phyloP scores from a whole-genome alignment of 2,888 invertebrate genomes.

The Sicus ferrugineus region DNA sequence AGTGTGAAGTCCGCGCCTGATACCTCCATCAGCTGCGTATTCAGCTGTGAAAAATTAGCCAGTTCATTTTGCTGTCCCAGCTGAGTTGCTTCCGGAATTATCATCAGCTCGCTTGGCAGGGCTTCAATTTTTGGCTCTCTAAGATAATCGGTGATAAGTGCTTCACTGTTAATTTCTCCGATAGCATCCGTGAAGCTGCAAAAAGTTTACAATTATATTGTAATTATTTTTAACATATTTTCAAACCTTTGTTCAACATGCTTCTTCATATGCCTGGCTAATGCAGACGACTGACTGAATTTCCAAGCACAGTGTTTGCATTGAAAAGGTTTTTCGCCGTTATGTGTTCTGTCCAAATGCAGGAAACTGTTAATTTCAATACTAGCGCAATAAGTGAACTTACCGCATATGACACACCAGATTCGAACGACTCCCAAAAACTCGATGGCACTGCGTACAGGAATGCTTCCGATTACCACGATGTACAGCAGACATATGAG shows the following conservation, averaged over 20 bases:
- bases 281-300: conserved; percentile 50
- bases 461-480: conserved; percentile 48
- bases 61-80: not conserved
- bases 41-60: not conserved
- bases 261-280: conserved; percentile 50
- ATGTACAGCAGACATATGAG: conserved; percentile 49
- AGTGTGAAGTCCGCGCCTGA: conserved; percentile 21
- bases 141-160: conserved; percentile 8
- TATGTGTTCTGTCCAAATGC: conserved; percentile 45
- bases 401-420: conserved; percentile 51
- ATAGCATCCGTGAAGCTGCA: not conserved
- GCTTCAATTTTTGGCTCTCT: not conserved
- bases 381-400: not conserved
- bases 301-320: conserved; percentile 50
- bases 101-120: not conserved
- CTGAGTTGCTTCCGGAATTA: not conserved
- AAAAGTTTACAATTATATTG: not conserved
- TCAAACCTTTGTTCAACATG: conserved; percentile 38
- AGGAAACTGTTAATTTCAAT: too few relatives aligned
- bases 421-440: conserved; percentile 50
- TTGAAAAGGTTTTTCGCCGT: conserved; percentile 51
- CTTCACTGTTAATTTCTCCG: not conserved
- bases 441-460: conserved; percentile 49
- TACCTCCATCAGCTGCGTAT: conserved; percentile 11
- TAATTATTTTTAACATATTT: not conserved